These are phyloP conservation scores for Eupithecia insigniata DNA, from an alignment of 2,888 invertebrate species.

Conservation along the genomic window DNA sequence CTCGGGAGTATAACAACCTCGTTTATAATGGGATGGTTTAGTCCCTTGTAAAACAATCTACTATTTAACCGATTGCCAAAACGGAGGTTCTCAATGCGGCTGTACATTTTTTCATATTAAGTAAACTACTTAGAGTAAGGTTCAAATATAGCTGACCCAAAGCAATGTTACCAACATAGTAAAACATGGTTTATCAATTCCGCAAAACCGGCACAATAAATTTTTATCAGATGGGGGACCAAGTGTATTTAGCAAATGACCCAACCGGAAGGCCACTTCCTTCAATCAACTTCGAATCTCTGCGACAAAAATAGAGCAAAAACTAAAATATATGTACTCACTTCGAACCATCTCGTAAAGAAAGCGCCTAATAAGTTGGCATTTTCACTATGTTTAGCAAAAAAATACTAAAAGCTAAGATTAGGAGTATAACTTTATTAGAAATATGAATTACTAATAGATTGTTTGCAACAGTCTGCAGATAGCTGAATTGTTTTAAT, in stretches of 20 bases:
- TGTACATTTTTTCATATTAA: background rate
- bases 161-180: background rate
- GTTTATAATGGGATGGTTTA: too few species aligned
- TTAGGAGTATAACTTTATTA: too few species aligned
- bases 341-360: background rate
- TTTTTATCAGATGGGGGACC: background rate
- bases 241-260: background rate
- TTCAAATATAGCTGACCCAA: background rate
- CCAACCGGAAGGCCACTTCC: background rate
- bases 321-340: background rate
- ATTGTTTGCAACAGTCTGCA: too few species aligned
- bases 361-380: too few species aligned
- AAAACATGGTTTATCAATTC: background rate
- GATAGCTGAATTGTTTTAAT: too few species aligned
- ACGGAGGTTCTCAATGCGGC: background rate
- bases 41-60: too few species aligned
- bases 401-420: too few species aligned
- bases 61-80: background rate
- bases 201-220: background rate
- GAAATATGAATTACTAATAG: too few species aligned
- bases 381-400: too few species aligned
- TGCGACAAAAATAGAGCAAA: background rate
- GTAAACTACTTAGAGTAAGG: background rate
- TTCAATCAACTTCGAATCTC: conserved; percentile 2
- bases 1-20: too few species aligned